Evolutionary conservation across 2,113 vertebrate genomes (phyloP).

Genomic region (Tauraco erythrolophus): DNA sequence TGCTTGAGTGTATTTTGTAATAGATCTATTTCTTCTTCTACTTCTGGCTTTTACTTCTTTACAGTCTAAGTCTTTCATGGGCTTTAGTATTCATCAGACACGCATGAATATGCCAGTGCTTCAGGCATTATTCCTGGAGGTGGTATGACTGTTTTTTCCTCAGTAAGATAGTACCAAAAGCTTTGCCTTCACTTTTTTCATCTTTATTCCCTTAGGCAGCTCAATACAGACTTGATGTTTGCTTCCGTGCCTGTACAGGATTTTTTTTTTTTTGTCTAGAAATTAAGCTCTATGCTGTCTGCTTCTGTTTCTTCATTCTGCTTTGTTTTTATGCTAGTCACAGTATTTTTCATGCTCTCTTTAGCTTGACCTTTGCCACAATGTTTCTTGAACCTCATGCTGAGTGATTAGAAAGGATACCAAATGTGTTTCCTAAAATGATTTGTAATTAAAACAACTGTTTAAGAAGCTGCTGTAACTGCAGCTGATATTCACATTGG

Average conservation of each 20-base stretch:
- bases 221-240: neutral
- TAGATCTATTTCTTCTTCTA: neutral
- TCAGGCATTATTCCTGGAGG: conserved; percentile 38
- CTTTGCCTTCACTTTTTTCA: neutral
- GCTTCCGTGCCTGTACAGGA: neutral
- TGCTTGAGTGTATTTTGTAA: neutral
- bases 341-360: neutral
- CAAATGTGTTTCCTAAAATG: neutral
- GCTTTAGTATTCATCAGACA: conserved; percentile 22
- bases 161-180: neutral
- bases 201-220: conserved; percentile 11
- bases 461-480: neutral
- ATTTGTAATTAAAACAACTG: neutral
- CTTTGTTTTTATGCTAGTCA: neutral
- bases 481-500: neutral
- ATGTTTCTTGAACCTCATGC: neutral
- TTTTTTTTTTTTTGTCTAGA: neutral
- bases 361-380: conserved; percentile 27
- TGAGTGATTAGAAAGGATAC: neutral
- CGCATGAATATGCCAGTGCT: neutral
- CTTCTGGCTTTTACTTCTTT: neutral
- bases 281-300: neutral
- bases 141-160: neutral
- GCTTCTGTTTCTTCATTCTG: neutral
- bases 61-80: neutral